phyloP scores from a whole-genome alignment of 2,113 vertebrate genomes.

The Podilymbus podiceps region DNA sequence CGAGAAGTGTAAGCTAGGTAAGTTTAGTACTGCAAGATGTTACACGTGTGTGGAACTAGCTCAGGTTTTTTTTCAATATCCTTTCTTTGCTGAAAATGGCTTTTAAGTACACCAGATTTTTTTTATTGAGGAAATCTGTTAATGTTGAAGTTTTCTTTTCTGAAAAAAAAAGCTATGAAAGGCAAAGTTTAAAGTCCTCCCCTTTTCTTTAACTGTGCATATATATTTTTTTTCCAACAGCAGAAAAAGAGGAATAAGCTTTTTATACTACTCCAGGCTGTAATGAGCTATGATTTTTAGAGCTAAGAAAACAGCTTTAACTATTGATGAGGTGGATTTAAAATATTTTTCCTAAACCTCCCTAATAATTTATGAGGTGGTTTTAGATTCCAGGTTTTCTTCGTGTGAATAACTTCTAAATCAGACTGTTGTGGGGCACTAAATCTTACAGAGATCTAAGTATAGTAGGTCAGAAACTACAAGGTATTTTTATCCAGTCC shows the following conservation, averaged over 20 bases:
- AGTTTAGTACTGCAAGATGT: not conserved
- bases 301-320: constrained; percentile 35
- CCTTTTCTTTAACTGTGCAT: not conserved
- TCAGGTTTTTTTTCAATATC: constrained; percentile 17
- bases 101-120: not conserved
- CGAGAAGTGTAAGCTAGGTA: not conserved
- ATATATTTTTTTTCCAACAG: not conserved
- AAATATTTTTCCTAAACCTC: constrained; percentile 50
- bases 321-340: constrained; percentile 40
- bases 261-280: constrained; percentile 3
- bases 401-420: constrained; percentile 54
- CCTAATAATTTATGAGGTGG: constrained; percentile 52
- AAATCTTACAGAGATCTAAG: constrained; percentile 43
- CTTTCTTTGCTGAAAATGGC: not conserved
- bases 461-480: constrained; percentile 64
- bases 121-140: not conserved
- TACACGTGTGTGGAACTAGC: not conserved
- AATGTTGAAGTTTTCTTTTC: not conserved
- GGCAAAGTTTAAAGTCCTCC: not conserved
- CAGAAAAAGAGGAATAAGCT: not conserved
- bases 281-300: constrained; percentile 52
- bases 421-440: constrained; percentile 21
- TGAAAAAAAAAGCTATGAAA: not conserved
- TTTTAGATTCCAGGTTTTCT: constrained; percentile 59
- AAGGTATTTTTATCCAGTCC: constrained; percentile 63